Evolutionary conservation across 2,797 vertebrate species (phyloP), one percentile per base, ranked within the genome.

Genomic region (Pseudotriccus pelzelni): DNA sequence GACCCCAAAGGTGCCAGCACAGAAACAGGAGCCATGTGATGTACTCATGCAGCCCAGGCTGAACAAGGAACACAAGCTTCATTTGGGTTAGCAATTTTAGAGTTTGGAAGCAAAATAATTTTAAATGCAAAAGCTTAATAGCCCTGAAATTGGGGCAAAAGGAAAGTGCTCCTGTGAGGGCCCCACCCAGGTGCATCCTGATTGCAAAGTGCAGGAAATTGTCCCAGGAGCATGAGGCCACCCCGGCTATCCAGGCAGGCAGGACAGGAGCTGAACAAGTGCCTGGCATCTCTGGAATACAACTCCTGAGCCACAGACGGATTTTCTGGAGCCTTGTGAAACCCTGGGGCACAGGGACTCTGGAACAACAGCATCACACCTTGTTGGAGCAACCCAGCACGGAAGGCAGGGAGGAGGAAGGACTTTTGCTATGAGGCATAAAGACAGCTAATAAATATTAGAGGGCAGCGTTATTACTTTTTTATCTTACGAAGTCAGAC

Each of bases 401-500:
- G 56, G 60, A 56, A 87, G 49, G 27, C 7, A 2, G 41, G 47
- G 63, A 95, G 67, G 37, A 77, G 34, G 90, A 64, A 72, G 72
- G 58, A n/a, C 77, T 95, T 84, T 84, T 34, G 39, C 78, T 3
- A 8, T 69, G 83, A 97, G 97, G 84, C 68, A 81, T 80, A 90
- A 89, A 90, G 94, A 69, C 90, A 53, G 58, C 94, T 95, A 94
- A 94, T 96, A 94, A 97, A 96, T 96, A 96, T 96, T 94, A 95
- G 88, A 97, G 93, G 94, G 86, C 59, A 93, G 59, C 52, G 94
- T 97, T 97, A 97, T 97, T 97, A 96, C 93, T 97, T 96, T 96
- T 97, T 97, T 97, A 97, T 95, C 96, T 96, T 91, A 94, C 36
- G 6, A 93, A 97, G 96, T 95, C 97, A 97, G 93, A 96, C 64